Base-by-base conservation (phyloP, 2,888 invertebrate genomes). In the Synanthedon andrenaeformis region DNA sequence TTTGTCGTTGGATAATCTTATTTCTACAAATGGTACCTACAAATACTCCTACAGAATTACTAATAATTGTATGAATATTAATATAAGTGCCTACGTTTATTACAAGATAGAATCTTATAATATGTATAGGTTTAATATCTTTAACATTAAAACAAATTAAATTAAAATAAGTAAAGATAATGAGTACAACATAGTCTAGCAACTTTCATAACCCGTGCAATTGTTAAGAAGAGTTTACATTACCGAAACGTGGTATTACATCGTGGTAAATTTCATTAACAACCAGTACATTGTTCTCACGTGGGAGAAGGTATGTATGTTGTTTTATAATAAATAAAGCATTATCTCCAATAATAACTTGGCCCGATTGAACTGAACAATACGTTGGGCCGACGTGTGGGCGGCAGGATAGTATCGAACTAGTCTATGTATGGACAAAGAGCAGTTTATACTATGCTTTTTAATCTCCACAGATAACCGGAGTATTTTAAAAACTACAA, bases 321-420 rank as follows among this genome's bases (percentile, higher is more conserved):
- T 42, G 52, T 49, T 13, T 51, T 62, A 64, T 73, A 70, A 79
- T 80, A 82, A 82, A 78, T 78, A 79, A 77, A 73, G 72, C 70
- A 76, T 75, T 82, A 82, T 82, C 82, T 78, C 71, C 72, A 81
- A 80, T 82, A 81, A 82, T 82, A 82, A 82, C 76, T 82, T 65
- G 64, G 68, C 67, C 70, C 71, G 75, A 81, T 82, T 77, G 78
- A 76, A 66, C 69, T 55, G 72, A 80, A 83, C 82, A 83, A 83
- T 83, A 79, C 76, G 63, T 62, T 62, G 58, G 62, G 65, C 65
- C 67, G 69, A 70, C 70, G 74, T 69, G 82, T 82, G 75, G 83
- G 82, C 73, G 78, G 69, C 58, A 70, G 71, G 76, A 66, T 74
- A 69, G 64, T 69, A 79, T 79, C 77, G 59, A 65, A 59, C 66